These are phyloP conservation scores for Propithecus deckenii DNA, from an alignment of 2,797 vertebrate genomes.

Conservation along the genomic window DNA sequence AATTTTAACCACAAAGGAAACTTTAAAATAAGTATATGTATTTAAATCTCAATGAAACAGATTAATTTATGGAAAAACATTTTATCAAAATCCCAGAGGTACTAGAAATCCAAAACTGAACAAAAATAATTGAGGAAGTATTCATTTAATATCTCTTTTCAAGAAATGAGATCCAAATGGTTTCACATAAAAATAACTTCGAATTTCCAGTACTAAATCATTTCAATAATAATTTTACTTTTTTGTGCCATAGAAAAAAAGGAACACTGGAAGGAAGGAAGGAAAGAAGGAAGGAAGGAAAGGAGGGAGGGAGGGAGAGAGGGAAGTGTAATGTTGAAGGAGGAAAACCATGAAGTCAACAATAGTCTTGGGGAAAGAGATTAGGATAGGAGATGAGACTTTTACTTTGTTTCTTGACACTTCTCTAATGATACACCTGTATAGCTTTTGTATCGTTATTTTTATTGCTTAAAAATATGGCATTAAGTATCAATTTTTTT, in stretches of 20 bases:
- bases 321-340: background rate
- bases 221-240: background rate
- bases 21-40: background rate
- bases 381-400: background rate
- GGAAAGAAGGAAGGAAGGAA: no score
- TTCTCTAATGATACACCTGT: background rate
- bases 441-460: background rate
- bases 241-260: background rate
- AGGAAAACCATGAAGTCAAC: background rate
- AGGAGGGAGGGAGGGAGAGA: accelerated
- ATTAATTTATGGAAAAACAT: background rate
- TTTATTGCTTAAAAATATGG: background rate
- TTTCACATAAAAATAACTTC: background rate
- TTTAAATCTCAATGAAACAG: background rate
- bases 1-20: background rate
- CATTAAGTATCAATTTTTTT: background rate
- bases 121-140: background rate
- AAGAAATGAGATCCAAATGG: background rate
- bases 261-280: background rate
- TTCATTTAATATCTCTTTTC: background rate
- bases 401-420: background rate
- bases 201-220: background rate
- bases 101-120: background rate
- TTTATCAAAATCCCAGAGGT: background rate
- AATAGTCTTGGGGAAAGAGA: background rate